A percentile compares a stretch with the other conserved stretches of the same genome.
Evolutionary conservation across 1,140 invertebrate species (phyloP).

Genomic region (Globodera ellingtonae): DNA sequence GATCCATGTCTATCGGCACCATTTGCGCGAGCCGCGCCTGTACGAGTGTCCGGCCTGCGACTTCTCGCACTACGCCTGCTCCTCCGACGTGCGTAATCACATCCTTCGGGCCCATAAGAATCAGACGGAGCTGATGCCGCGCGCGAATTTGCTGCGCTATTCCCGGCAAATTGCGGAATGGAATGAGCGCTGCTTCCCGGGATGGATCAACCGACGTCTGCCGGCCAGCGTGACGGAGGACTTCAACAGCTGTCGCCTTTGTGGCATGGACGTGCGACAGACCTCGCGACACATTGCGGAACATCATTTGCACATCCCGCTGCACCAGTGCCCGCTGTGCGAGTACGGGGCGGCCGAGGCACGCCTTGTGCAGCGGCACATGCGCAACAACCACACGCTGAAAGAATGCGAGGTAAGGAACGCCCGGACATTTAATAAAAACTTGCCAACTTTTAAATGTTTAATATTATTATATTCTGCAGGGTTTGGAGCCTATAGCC

Average conservation of each 20-base stretch:
- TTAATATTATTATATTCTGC: background rate
- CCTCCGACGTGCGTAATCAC: slow-evolving; percentile 41
- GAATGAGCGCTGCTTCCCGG: slow-evolving; percentile 59
- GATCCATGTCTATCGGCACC: slow-evolving; percentile 58
- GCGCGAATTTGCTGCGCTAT: slow-evolving; percentile 47
- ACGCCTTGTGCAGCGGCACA: slow-evolving; percentile 53
- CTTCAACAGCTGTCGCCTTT: slow-evolving; percentile 56
- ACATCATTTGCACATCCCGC: slow-evolving; percentile 48
- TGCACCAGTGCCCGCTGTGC: slow-evolving; percentile 57
- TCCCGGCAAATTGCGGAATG: slow-evolving; percentile 53
- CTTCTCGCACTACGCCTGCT: slow-evolving; percentile 56
- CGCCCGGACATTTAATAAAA: too few species aligned
- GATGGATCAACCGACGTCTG: slow-evolving; percentile 57
- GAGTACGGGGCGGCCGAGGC: slow-evolving; percentile 58
- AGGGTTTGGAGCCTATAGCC: slow-evolving; percentile 55
- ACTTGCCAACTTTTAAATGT: background rate
- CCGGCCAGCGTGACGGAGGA: slow-evolving; percentile 50
- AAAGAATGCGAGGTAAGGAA: slow-evolving; percentile 47
- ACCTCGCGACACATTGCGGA: slow-evolving; percentile 57
- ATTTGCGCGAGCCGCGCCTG: slow-evolving; percentile 50
- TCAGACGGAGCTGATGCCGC: slow-evolving; percentile 44
- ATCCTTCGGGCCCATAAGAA: slow-evolving; percentile 51
- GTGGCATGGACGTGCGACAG: slow-evolving; percentile 55
- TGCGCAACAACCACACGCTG: slow-evolving; percentile 55
- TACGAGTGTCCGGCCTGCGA: slow-evolving; percentile 58